Evolutionary conservation across 2,113 vertebrate genomes (phyloP).

Genomic region (Microcebus lehilahytsara): DNA sequence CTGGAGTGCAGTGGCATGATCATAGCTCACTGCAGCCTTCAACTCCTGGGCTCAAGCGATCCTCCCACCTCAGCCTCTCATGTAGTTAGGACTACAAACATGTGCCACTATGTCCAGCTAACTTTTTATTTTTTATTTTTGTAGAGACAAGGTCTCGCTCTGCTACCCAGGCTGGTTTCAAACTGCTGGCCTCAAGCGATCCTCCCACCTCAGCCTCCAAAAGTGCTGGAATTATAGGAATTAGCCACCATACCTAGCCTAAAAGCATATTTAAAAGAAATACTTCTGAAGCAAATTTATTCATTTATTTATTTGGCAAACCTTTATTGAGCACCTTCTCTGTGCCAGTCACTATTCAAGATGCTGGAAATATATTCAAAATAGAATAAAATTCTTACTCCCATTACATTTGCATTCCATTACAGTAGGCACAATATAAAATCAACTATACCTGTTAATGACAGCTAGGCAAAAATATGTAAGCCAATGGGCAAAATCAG

Average conservation of each 20-base stretch:
- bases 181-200: no score
- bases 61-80: no score
- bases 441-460: not conserved
- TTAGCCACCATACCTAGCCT: not conserved
- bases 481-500: not conserved
- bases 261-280: conserved; percentile 33
- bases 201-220: no score
- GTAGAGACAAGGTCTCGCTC: no score
- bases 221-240: no score
- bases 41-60: no score
- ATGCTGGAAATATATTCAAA: not conserved
- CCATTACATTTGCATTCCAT: not conserved
- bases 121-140: no score
- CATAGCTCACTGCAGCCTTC: no score
- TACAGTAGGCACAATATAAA: conserved; percentile 12
- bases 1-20: no score
- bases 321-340: not conserved
- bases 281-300: not conserved
- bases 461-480: not conserved
- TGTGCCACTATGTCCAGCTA: no score
- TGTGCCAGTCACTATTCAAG: not conserved
- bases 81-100: no score
- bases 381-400: not conserved
- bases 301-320: not conserved
- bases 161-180: no score